Evolutionary conservation across 53 echinoderm and acorn worm genomes (phyloP), one percentile per base, ranked within the genome.

Genomic region (Echinarachnius parma): DNA sequence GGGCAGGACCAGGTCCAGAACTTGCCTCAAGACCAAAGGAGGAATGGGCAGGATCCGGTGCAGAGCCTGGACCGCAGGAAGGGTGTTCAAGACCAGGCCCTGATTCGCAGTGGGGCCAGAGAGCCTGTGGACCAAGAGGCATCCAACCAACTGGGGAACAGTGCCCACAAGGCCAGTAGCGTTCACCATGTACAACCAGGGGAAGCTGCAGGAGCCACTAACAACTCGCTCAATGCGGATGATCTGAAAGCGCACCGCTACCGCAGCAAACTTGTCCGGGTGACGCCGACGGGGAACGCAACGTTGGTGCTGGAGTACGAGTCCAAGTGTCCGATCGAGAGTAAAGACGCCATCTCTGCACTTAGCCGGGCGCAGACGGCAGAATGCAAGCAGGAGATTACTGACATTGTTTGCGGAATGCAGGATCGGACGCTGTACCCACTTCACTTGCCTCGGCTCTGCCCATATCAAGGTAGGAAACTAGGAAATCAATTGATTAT

Each of bases 331-430:
- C 64, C 75, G 2, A 63, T 92, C 8, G 81, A 77, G 3, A 78
- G 78, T 1, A 62, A 72, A 23, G 90, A 87, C 32, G 87, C 98
- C 5, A 81, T 75, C 42, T 88, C 91, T 31, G 98, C 98, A 20
- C 56, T 98, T 61, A 70, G 79, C 31, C 68, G 98, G 1, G 98
- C 98, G 27, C 62, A 37, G 7, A 77, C 82, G 1, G 31, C 71
- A 5, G 61, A 82, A 33, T 98, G 98, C 71, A 98, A 92, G 65
- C 91, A 98, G 72, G 77, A 82, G 9, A 88, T 98, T 36, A 91
- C 91, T 2, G 91, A 98, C 64, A 80, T 75, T 13, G 82, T 87
- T 19, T 98, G 98, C 65, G 70, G 71, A 39, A 78, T 85, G 61
- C 65, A 85, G 37, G 59, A 83, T 48, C 76, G 83, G 28, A 71